Conservation (phyloP, 2,888 invertebrate genomes). For the Eilema depressum region DNA sequence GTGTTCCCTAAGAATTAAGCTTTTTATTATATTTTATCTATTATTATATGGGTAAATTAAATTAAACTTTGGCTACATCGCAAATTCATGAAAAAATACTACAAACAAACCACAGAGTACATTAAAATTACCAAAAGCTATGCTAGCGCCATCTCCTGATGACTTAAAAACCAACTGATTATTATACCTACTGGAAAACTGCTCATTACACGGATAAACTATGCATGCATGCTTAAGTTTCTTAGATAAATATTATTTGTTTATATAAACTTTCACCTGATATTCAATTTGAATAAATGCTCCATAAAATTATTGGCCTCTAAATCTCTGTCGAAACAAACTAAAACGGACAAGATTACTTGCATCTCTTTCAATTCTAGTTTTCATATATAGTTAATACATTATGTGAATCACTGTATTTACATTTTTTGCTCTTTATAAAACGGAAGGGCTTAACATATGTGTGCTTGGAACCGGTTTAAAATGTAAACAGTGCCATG, state of each 20-base stretch:
- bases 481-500: constrained; percentile 9
- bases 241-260: constrained; percentile 17
- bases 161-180: too few relatives aligned
- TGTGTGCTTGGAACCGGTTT: constrained; percentile 6
- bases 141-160: too few relatives aligned
- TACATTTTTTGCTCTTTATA: constrained; percentile 28
- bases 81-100: too few relatives aligned
- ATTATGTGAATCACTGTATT: constrained; percentile 8
- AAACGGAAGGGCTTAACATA: constrained; percentile 26
- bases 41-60: too few relatives aligned
- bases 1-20: too few relatives aligned
- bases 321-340: background rate
- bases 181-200: too few relatives aligned
- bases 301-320: constrained; percentile 2
- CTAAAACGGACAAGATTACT: constrained; percentile 1
- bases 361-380: background rate
- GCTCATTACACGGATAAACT: too few relatives aligned
- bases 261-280: constrained; percentile 31
- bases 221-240: too few relatives aligned
- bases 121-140: too few relatives aligned
- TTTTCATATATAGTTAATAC: background rate
- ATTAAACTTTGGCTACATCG: too few relatives aligned
- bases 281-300: constrained; percentile 31
- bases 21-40: too few relatives aligned
- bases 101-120: too few relatives aligned